phyloP scores from a whole-genome alignment of 2,113 vertebrate species.

The Laterallus jamaicensis region DNA sequence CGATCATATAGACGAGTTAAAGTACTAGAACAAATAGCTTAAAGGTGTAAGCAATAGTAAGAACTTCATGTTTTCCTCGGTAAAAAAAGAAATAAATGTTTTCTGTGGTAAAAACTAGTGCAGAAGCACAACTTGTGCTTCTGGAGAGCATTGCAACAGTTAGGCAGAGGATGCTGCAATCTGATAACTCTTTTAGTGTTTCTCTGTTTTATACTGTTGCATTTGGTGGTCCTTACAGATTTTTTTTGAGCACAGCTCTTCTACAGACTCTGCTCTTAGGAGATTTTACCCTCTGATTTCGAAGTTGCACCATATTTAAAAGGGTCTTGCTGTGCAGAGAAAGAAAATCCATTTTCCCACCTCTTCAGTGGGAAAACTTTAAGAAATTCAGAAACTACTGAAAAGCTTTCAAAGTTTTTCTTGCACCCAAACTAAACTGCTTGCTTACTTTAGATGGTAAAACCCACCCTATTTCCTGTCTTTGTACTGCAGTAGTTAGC shows the following conservation, averaged over 20 bases:
- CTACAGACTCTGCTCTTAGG: neutral
- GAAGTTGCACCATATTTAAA: slow-evolving; percentile 26
- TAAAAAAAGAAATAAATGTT: too few species aligned
- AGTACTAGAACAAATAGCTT: neutral
- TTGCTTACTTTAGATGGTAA: neutral
- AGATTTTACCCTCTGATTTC: slow-evolving; percentile 8
- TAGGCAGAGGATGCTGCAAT: slow-evolving; percentile 46
- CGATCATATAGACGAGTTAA: neutral
- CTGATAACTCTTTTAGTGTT: slow-evolving; percentile 27
- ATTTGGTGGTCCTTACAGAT: neutral
- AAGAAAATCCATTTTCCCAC: slow-evolving; percentile 2
- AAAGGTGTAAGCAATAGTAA: neutral
- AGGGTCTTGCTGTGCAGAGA: slow-evolving; percentile 16
- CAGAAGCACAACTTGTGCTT: neutral
- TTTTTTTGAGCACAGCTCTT: slow-evolving; percentile 60
- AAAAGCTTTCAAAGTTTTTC: neutral
- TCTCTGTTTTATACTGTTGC: neutral
- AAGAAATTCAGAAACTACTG: neutral
- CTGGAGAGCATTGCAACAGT: neutral
- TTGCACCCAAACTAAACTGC: neutral
- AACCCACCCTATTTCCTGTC: neutral
- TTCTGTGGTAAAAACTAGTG: too few species aligned
- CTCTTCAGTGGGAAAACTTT: neutral
- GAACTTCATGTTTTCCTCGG: neutral
- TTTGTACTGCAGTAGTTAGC: neutral